Conservation (phyloP, 2,797 vertebrate genomes). For the Knipowitschia caucasica region DNA sequence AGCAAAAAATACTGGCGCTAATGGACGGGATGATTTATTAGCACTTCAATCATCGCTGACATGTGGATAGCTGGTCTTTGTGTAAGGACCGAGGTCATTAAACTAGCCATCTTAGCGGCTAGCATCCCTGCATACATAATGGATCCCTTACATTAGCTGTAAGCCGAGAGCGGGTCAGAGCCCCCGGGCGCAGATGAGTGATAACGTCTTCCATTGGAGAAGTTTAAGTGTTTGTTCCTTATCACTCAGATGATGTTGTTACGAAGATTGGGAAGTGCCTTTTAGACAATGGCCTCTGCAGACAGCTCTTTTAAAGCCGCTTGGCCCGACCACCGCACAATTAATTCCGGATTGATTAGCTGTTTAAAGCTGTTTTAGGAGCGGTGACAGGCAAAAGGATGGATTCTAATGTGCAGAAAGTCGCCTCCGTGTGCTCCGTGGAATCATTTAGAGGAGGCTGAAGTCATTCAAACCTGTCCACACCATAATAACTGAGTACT, state of each 20-base stretch:
- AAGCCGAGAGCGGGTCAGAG: constrained; percentile 49
- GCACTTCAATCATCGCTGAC: constrained; percentile 67
- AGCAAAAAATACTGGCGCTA: constrained; percentile 55
- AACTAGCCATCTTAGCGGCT: constrained; percentile 49
- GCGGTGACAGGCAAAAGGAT: background rate
- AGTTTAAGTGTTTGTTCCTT: constrained; percentile 53
- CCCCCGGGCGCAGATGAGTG: constrained; percentile 53
- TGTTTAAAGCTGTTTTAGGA: constrained; percentile 3
- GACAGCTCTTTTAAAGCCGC: constrained; percentile 14
- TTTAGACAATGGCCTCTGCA: constrained; percentile 28
- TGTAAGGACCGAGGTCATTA: constrained; percentile 47
- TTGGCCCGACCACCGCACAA: background rate
- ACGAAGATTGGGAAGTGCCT: constrained; percentile 38
- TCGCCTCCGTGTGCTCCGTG: background rate
- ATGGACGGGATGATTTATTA: constrained; percentile 68
- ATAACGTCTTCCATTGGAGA: constrained; percentile 46
- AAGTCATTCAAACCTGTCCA: background rate
- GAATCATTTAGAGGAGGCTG: background rate
- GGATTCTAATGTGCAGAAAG: background rate
- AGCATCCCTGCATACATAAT: constrained; percentile 28
- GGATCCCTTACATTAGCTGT: constrained; percentile 58
- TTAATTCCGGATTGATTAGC: constrained; percentile 23
- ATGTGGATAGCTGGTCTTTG: constrained; percentile 56
- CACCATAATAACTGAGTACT: background rate
- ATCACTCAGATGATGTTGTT: constrained; percentile 52